phyloP scores from a whole-genome alignment of 2,797 vertebrate genomes.

The Aldrovandia affinis region DNA sequence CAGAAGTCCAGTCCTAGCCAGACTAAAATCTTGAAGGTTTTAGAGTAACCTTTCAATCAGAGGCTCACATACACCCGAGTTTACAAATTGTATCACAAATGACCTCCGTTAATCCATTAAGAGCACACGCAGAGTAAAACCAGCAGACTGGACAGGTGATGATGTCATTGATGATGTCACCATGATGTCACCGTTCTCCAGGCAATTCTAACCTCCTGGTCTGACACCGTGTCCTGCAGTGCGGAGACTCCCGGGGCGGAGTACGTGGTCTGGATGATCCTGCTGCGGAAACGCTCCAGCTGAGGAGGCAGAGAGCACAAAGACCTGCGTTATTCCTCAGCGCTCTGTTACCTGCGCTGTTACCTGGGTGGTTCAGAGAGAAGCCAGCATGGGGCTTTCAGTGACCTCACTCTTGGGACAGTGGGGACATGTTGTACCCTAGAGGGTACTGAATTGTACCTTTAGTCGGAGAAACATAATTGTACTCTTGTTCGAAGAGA shows the following conservation, averaged over 20 bases:
- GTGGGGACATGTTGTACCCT: too few species aligned
- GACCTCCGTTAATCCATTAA: neutral
- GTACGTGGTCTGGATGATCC: constrained; percentile 58
- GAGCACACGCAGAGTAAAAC: neutral
- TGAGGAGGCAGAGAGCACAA: constrained; percentile 45
- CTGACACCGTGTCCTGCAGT: constrained; percentile 38
- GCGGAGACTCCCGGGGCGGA: constrained; percentile 32
- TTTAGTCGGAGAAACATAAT: too few species aligned
- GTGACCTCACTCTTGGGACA: too few species aligned
- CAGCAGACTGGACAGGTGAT: neutral
- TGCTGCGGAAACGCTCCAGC: constrained; percentile 71
- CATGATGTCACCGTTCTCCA: neutral
- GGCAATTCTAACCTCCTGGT: constrained; percentile 68
- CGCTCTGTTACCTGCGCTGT: neutral
- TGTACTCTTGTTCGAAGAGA: too few species aligned
- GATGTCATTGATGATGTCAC: neutral
- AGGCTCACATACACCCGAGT: too few species aligned
- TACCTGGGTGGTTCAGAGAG: too few species aligned
- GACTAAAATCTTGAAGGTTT: neutral
- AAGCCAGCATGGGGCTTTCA: too few species aligned
- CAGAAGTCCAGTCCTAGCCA: neutral
- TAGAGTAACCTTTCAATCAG: too few species aligned
- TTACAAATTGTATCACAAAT: too few species aligned
- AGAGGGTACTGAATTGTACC: too few species aligned
- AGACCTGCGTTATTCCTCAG: neutral